Base-by-base conservation (phyloP, 2,113 vertebrate genomes). In the Mus spicilegus region DNA sequence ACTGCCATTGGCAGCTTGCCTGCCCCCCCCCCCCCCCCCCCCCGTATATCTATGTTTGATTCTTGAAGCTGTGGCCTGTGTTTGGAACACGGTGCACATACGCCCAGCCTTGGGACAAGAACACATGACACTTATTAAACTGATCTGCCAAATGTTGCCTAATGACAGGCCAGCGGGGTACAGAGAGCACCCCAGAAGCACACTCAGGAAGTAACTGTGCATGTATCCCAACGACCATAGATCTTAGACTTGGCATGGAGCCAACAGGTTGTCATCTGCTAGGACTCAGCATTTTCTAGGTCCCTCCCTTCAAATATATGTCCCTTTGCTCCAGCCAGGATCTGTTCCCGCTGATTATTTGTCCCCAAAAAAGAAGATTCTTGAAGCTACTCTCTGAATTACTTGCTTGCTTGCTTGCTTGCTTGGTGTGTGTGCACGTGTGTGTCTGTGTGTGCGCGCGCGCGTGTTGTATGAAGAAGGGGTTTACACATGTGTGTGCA, bases 141-240 rank as follows among this genome's bases (percentile, higher is more conserved):
- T 49, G 56, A 54, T 20, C 46, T n/a, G 14, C 49, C 65, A 61
- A 86, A 77, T 46, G 58, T 54, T 61, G 33, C 63, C 77, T 69
- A 73, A 7, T 67, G 80, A 69, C 2, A 14, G 3, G 1, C 0
- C 42, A 6, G 42, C 46, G 51, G 94, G 39, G 77, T 20, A 9
- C 36, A 4, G 30, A 26, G 67, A 67, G 70, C 2, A 0, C 16
- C 54, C 72, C 24, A 39, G 72, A 73, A 80, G 13, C 22, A 3
- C 19, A 65, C 65, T 67, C 63, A 13, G 70, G 30, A 4, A 54
- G 20, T 0, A n/a, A n/a, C 36, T 6, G 51, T 42, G 49, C 70
- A 16, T 4, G 28, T 0, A 7, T 11, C 76, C 7, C 0, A 7
- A 26, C 30, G 4, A 17, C 22, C 17, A n/a, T 8, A 36, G 70